phyloP scores from a whole-genome alignment of 2,888 invertebrate species.

The Cryptocephalus moraei region DNA sequence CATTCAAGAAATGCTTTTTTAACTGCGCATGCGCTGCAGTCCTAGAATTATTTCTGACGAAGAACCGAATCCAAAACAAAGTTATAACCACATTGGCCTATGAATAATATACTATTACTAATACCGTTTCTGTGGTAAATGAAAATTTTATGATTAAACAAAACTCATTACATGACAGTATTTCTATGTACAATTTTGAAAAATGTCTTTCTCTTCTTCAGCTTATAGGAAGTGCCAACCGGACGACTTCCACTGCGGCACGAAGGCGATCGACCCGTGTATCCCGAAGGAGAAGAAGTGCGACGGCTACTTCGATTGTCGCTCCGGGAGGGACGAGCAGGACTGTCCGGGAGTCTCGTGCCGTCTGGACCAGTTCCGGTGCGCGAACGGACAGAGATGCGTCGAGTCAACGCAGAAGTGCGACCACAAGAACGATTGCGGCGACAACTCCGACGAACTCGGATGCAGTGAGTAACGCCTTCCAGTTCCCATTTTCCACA shows the following conservation, averaged over 20 bases:
- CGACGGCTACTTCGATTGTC: conserved; percentile 83
- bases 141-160: no score
- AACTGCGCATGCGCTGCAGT: no score
- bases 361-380: conserved; percentile 76
- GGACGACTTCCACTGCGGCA: conserved; percentile 82
- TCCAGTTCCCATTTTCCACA: no score
- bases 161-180: not conserved
- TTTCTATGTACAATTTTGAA: not conserved
- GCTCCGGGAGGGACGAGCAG: conserved; percentile 72
- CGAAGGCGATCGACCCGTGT: conserved; percentile 61
- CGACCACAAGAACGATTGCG: conserved; percentile 85
- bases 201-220: conserved; percentile 36
- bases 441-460: conserved; percentile 82
- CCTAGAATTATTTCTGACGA: no score
- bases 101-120: no score
- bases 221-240: conserved; percentile 80
- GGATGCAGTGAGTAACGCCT: conserved; percentile 81
- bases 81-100: no score
- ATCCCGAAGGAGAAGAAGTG: conserved; percentile 82
- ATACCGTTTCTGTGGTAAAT: no score
- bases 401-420: conserved; percentile 69
- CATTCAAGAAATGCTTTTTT: no score
- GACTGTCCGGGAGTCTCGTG: conserved; percentile 63
- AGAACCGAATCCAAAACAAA: no score
- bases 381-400: conserved; percentile 70